These are phyloP conservation scores for Hippocampus zosterae DNA, from an alignment of 2,113 vertebrate species.

Conservation along the genomic window DNA sequence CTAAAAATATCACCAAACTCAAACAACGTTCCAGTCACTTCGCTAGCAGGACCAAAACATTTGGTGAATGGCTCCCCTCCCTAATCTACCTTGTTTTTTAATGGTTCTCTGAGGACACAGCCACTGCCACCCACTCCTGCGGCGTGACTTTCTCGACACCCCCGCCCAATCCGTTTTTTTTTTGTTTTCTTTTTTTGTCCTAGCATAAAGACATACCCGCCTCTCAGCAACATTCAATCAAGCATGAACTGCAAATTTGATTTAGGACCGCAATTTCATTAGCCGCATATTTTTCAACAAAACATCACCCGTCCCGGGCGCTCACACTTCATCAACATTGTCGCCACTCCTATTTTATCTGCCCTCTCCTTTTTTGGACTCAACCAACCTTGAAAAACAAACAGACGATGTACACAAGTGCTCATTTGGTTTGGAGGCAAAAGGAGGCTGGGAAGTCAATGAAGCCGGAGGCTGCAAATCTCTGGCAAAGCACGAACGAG, in stretches of 20 bases:
- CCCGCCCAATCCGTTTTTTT: background rate
- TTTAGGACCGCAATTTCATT: slow-evolving; percentile 53
- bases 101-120: slow-evolving; percentile 17
- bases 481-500: slow-evolving; percentile 51
- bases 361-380: slow-evolving; percentile 20
- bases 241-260: slow-evolving; percentile 41
- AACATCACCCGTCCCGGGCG: slow-evolving; percentile 18
- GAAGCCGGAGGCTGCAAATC: slow-evolving; percentile 19
- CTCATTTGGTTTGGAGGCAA: slow-evolving; percentile 24
- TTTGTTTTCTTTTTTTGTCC: slow-evolving; percentile 2
- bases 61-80: background rate
- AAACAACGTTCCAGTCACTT: background rate
- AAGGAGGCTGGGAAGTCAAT: background rate
- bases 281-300: slow-evolving; percentile 27
- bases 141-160: slow-evolving; percentile 12
- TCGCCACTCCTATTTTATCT: slow-evolving; percentile 26
- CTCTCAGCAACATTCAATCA: slow-evolving; percentile 44
- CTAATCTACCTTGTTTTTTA: background rate
- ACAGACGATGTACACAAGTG: slow-evolving; percentile 27
- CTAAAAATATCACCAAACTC: background rate
- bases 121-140: background rate
- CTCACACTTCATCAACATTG: slow-evolving; percentile 32
- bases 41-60: background rate
- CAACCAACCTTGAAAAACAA: slow-evolving; percentile 42
- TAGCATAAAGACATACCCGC: slow-evolving; percentile 18